Base-by-base conservation (phyloP, 2,113 vertebrate species). In the Mesembrinibis cayennensis region DNA sequence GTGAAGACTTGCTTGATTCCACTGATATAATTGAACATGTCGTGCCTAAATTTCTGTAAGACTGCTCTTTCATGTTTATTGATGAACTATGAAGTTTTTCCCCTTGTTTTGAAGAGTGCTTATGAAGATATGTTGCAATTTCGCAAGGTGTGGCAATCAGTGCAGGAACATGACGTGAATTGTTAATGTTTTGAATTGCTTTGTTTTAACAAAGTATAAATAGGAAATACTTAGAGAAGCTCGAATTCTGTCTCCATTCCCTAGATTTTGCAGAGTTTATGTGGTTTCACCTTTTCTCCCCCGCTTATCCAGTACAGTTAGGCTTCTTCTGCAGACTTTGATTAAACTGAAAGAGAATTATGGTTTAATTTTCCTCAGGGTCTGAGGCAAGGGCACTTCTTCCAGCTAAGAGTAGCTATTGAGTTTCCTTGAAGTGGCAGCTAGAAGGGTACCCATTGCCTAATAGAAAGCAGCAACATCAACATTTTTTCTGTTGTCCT, bases 91-190 rank as follows among this genome's bases (percentile, higher is more conserved):
- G 92, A 93, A 97, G 87, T 36, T 74, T 96, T 97, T 84, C 61
- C 25, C 27, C 44, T 89, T 91, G 83, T 74, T 95, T 97, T 95
- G 95, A 72, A 89, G 74, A 84, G 85, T 87, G 73, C 90, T 97
- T 96, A 70, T 27, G 62, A 83, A 93, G 90, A 83, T 86, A 81
- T 19, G 58, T 91, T 55, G 50, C 32, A 63, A 6, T 93, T 97
- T 72, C 55, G 71, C 38, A 85, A 96, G 77, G 92, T 71, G 70
- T 92, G 89, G 73, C 66, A 88, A 78, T 97, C 83, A 89, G 73
- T 87, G 82, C 59, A 73, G 67, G 78, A 93, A 30, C 47, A 73
- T 73, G 82, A 96, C 22, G 30, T 42, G 92, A 96, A 92, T 86
- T 85, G 49, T 79, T 89, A 88, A 97, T 85, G 34, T 53, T 91